Evolutionary conservation across 2,113 vertebrate genomes (phyloP).

Genomic region (Platanista minor): DNA sequence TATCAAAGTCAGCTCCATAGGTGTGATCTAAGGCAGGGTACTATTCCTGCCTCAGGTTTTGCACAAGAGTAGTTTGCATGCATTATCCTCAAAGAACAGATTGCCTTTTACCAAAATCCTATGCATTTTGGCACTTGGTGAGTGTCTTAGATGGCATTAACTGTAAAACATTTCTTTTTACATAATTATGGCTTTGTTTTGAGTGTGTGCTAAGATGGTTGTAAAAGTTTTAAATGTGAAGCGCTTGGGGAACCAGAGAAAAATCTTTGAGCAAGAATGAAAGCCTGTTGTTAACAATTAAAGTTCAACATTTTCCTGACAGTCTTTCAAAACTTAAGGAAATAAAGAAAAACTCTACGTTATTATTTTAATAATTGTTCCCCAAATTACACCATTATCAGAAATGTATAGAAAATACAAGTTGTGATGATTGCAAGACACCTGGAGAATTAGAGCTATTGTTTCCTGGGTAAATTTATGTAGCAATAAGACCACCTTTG

Average conservation of each 20-base stretch:
- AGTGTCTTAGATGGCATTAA: constrained; percentile 78
- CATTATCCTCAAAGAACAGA: constrained; percentile 77
- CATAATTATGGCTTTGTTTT: constrained; percentile 77
- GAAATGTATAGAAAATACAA: constrained; percentile 73
- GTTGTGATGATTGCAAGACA: constrained; percentile 68
- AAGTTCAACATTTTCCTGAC: constrained; percentile 67
- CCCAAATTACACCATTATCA: constrained; percentile 66
- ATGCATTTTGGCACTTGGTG: constrained; percentile 75
- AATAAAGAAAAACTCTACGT: constrained; percentile 19
- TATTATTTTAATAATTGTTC: constrained; percentile 74
- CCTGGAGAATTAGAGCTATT: constrained; percentile 69
- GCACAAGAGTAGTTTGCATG: constrained; percentile 71
- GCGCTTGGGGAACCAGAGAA: constrained; percentile 58
- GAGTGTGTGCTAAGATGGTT: constrained; percentile 73
- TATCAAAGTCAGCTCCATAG: constrained; percentile 67
- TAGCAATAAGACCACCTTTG: constrained; percentile 59
- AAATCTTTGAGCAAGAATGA: constrained; percentile 60
- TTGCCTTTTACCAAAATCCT: constrained; percentile 78
- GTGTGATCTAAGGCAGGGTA: constrained; percentile 68
- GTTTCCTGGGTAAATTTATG: constrained; percentile 66
- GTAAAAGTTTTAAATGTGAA: constrained; percentile 77
- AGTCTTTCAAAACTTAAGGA: constrained; percentile 52
- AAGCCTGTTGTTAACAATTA: constrained; percentile 73
- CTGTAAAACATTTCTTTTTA: constrained; percentile 79
- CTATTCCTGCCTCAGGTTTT: constrained; percentile 73